Evolutionary conservation across 2,888 invertebrate species (phyloP).

Genomic region (Ophion obscuratus): DNA sequence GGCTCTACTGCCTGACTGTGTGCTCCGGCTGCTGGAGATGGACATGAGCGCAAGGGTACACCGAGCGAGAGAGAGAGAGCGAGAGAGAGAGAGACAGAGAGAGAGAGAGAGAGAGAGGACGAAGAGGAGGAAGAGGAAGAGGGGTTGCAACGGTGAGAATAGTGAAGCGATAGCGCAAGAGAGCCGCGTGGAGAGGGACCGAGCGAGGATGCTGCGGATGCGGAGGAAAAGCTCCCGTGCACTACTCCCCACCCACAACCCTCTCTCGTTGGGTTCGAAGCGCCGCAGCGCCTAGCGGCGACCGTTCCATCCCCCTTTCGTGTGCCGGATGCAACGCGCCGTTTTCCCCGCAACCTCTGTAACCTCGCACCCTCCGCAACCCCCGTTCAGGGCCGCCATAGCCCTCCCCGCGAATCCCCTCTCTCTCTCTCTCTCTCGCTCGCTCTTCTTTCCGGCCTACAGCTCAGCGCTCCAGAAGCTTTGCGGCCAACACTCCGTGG

Average conservation of each 20-base stretch:
- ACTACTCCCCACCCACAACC: conserved; percentile 48
- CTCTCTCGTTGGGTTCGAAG: conserved; percentile 57
- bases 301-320: conserved; percentile 75
- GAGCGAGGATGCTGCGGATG: conserved; percentile 80
- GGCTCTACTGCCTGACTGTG: conserved; percentile 73
- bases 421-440: conserved; percentile 45
- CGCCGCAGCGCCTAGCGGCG: conserved; percentile 80
- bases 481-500: conserved; percentile 29
- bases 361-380: conserved; percentile 24
- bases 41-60: conserved; percentile 69
- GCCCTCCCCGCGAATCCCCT: conserved; percentile 26
- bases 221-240: conserved; percentile 71
- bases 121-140: conserved; percentile 1
- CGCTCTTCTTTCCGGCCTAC: conserved; percentile 68
- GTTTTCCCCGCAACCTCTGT: conserved; percentile 44
- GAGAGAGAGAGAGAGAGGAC: neutral
- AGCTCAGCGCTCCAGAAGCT: conserved; percentile 36
- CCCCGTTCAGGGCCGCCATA: conserved; percentile 32
- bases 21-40: conserved; percentile 69
- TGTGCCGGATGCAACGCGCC: conserved; percentile 61
- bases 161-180: conserved; percentile 60
- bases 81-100: no score
- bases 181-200: conserved; percentile 47
- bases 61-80: neutral
- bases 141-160: conserved; percentile 62